Conservation (phyloP, 2,797 vertebrate genomes). For the Acanthornis magna region DNA sequence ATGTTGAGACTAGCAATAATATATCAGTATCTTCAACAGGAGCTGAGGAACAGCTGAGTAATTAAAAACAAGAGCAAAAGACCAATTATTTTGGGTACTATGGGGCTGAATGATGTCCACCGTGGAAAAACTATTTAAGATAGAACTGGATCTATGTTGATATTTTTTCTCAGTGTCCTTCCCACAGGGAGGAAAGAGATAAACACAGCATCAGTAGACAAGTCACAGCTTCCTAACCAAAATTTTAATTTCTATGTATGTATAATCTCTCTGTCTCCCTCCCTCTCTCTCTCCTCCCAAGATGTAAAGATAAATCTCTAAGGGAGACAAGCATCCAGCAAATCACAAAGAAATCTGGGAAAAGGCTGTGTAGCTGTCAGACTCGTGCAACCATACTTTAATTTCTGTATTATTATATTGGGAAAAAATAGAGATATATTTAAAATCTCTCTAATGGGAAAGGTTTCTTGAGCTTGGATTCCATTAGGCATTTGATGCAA, state of each 20-base stretch:
- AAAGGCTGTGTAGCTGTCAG: background rate
- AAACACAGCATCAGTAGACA: background rate
- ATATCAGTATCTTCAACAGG: background rate
- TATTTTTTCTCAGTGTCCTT: background rate
- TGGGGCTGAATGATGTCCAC: background rate
- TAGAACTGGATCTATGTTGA: background rate
- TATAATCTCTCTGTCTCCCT: background rate
- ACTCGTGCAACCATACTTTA: background rate
- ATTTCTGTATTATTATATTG: background rate
- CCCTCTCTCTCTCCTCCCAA: background rate
- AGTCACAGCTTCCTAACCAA: background rate
- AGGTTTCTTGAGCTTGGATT: background rate
- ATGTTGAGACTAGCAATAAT: background rate
- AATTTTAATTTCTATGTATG: background rate
- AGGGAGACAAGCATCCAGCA: background rate
- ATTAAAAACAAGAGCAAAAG: background rate
- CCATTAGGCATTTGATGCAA: background rate
- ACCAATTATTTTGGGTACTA: background rate
- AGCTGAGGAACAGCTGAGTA: background rate
- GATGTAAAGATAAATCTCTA: background rate
- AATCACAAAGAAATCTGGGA: background rate
- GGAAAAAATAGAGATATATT: fast-evolving
- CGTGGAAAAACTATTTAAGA: background rate
- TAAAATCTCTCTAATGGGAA: background rate
- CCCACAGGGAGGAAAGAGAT: background rate